Conservation (phyloP, 2,113 vertebrate species). For the Myotis yumanensis region DNA sequence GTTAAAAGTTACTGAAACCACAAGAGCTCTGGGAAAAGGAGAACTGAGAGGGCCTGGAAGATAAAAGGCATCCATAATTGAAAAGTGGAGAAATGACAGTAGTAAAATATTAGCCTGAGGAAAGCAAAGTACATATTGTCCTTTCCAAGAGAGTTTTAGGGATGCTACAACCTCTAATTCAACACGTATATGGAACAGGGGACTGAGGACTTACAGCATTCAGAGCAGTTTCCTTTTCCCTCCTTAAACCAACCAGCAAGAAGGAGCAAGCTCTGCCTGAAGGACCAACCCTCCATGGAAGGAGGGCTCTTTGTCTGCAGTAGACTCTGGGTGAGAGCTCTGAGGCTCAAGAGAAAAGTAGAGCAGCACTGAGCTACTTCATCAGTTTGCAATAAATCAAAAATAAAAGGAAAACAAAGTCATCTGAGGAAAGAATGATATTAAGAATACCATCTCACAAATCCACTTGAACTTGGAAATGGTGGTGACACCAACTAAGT, state of each 20-base stretch:
- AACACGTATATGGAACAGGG: not conserved
- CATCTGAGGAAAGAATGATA: not conserved
- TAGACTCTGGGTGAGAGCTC: not conserved
- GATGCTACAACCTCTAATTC: not conserved
- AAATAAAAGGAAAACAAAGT: not conserved
- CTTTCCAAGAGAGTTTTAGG: not conserved
- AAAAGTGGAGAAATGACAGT: not conserved
- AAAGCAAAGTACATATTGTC: not conserved
- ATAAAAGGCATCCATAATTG: not conserved
- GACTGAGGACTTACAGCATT: not conserved
- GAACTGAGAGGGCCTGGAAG: not conserved
- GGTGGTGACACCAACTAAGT: not conserved
- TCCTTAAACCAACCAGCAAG: not conserved
- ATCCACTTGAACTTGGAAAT: not conserved
- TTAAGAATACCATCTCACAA: not conserved
- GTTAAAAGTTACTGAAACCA: conserved; percentile 3
- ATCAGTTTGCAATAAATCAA: not conserved
- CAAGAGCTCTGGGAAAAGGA: not conserved
- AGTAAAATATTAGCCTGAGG: not conserved
- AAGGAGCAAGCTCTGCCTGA: not conserved
- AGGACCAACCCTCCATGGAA: not conserved
- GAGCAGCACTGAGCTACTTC: not conserved
- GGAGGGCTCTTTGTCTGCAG: not conserved
- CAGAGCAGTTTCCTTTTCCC: not conserved
- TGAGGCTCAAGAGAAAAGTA: not conserved